A percentile compares a stretch with the other conserved stretches of the same genome.
phyloP scores from a whole-genome alignment of 2,888 invertebrate species.

The Allacma fusca region DNA sequence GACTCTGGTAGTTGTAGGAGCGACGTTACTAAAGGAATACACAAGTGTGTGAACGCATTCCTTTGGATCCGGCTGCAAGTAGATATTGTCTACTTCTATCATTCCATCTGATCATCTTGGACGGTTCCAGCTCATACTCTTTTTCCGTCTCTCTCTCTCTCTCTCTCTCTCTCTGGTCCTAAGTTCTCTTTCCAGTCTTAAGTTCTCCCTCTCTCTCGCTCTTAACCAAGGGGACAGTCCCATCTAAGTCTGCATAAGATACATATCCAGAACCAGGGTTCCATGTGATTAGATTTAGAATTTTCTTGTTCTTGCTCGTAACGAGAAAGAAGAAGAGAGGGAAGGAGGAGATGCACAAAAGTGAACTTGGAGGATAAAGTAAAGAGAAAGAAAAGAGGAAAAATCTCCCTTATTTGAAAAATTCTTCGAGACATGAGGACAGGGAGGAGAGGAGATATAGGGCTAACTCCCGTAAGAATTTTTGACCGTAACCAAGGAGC shows the following conservation, averaged over 20 bases:
- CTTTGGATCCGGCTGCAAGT: not conserved
- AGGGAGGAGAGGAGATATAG: not conserved
- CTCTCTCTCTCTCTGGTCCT: not conserved
- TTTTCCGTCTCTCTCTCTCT: not conserved
- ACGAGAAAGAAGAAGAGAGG: not conserved
- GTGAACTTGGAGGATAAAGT: constrained; percentile 35
- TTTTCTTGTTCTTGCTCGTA: not conserved
- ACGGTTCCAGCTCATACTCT: not conserved
- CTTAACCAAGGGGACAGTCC: not conserved
- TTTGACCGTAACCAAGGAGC: not conserved
- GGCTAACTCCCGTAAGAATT: too few relatives aligned
- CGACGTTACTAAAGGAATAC: not conserved
- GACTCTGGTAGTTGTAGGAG: not conserved
- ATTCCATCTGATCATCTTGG: constrained; percentile 27
- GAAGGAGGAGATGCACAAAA: constrained; percentile 26
- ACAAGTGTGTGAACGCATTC: constrained; percentile 7
- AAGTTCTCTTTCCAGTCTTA: not conserved
- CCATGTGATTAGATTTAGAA: constrained; percentile 40
- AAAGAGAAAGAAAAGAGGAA: not conserved
- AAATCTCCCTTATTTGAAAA: not conserved
- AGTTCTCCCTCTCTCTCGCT: not conserved
- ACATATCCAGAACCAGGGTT: constrained; percentile 8
- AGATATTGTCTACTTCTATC: constrained; percentile 16
- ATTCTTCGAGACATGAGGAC: not conserved
- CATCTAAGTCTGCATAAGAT: not conserved